phyloP scores from a whole-genome alignment of 2,113 vertebrate genomes.

The Cavia aperea region DNA sequence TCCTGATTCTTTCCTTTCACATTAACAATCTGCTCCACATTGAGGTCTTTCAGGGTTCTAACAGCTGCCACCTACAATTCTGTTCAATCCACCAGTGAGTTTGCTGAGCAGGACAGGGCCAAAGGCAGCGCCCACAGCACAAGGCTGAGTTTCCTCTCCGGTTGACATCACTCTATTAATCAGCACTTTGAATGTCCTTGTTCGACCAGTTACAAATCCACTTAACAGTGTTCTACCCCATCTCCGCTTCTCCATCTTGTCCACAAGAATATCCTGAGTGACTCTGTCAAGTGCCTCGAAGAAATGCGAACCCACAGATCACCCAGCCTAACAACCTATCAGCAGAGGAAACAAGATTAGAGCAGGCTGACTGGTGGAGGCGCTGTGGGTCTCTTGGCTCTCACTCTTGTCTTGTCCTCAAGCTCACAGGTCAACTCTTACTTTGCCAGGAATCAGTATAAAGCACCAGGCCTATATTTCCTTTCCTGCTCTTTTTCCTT shows the following conservation, averaged over 20 bases:
- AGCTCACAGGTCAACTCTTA: not conserved
- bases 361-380: not conserved
- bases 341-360: slow-evolving; percentile 53
- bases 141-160: not conserved
- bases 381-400: slow-evolving; percentile 28
- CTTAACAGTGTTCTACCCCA: not conserved
- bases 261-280: slow-evolving; percentile 38
- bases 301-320: slow-evolving; percentile 34
- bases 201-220: slow-evolving; percentile 48
- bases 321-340: slow-evolving; percentile 7
- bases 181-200: slow-evolving; percentile 21
- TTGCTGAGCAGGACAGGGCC: not conserved
- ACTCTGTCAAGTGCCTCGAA: slow-evolving; percentile 24
- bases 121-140: not conserved
- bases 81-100: not conserved
- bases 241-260: slow-evolving; percentile 31
- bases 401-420: not conserved
- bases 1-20: not conserved
- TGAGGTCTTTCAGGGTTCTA: not conserved
- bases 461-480: not conserved
- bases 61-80: not conserved
- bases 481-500: accelerated
- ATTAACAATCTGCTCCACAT: not conserved
- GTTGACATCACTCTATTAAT: slow-evolving; percentile 17
- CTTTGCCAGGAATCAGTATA: slow-evolving; percentile 46